phyloP scores from a whole-genome alignment of 2,113 vertebrate species.

The Sialia sialis region DNA sequence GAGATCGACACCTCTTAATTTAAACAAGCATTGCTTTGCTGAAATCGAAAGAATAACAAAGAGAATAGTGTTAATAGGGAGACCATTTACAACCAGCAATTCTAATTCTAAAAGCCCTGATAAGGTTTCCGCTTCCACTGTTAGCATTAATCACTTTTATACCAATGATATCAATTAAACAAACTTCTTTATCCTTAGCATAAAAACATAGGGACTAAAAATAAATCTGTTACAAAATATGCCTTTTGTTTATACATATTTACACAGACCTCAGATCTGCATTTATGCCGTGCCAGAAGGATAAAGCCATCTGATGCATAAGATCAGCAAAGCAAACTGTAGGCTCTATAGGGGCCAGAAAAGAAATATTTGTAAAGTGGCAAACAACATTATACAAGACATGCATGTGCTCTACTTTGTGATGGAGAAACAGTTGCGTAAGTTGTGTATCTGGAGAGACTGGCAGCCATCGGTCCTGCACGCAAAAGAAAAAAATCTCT shows the following conservation, averaged over 20 bases:
- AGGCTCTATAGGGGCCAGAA: conserved; percentile 9
- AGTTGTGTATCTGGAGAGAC: background rate
- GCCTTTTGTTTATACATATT: conserved; percentile 46
- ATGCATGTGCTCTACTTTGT: background rate
- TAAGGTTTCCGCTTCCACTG: background rate
- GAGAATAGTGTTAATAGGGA: background rate
- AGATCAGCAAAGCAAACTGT: conserved; percentile 48
- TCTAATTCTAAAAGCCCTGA: background rate
- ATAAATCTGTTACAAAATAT: conserved; percentile 41
- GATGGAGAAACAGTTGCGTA: background rate
- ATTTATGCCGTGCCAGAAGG: conserved; percentile 39
- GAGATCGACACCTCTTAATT: background rate
- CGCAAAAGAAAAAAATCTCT: background rate
- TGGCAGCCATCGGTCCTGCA: background rate
- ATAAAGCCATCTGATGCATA: conserved; percentile 38
- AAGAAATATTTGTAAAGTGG: background rate
- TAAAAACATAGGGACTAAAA: conserved; percentile 17
- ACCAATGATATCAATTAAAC: background rate
- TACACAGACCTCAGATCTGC: conserved; percentile 20
- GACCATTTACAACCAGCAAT: background rate
- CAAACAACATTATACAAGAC: conserved; percentile 18
- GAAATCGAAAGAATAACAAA: background rate
- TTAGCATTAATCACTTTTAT: background rate
- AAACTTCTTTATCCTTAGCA: background rate
- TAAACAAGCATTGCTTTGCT: background rate